Evolutionary conservation across 30 jellyfish, hydroid and myxozoan species (phyloP).

Genomic region (Clytia hemisphaerica): DNA sequence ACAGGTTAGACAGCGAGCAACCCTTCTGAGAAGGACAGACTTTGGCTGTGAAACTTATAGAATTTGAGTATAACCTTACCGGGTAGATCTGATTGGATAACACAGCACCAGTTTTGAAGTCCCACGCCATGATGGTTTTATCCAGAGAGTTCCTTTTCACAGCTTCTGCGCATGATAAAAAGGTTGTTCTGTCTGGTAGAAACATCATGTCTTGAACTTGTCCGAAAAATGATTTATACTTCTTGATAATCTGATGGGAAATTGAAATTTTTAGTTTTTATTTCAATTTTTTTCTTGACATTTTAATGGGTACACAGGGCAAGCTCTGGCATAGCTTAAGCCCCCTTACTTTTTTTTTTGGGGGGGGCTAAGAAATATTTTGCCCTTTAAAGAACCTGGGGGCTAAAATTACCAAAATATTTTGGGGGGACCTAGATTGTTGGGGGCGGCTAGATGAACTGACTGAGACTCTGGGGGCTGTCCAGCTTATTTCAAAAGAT

Average conservation of each 20-base stretch:
- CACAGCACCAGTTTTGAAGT: conserved; percentile 59
- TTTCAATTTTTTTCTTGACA: neutral
- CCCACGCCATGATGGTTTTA: conserved; percentile 90
- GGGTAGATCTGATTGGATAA: conserved; percentile 81
- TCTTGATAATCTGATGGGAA: conserved; percentile 39
- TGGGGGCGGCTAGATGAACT: neutral
- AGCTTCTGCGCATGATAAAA: conserved; percentile 73
- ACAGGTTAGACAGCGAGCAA: too few relatives aligned
- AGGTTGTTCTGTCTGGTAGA: conserved; percentile 60
- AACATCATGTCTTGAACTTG: conserved; percentile 80
- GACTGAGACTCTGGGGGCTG: too few relatives aligned
- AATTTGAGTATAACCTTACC: conserved; percentile 21
- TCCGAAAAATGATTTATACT: conserved; percentile 59
- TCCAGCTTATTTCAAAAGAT: too few relatives aligned
- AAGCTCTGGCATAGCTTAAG: neutral
- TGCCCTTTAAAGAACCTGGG: too few relatives aligned
- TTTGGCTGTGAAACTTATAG: too few relatives aligned
- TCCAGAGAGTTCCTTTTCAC: conserved; percentile 59
- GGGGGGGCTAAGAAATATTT: too few relatives aligned
- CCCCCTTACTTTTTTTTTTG: too few relatives aligned
- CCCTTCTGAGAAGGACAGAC: too few relatives aligned
- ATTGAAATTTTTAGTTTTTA: neutral
- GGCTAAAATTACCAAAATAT: too few relatives aligned
- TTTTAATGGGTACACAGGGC: too few relatives aligned
- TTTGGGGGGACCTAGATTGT: neutral